Base-by-base conservation (phyloP, 2,888 invertebrate genomes). In the Tolmerus cingulatus region DNA sequence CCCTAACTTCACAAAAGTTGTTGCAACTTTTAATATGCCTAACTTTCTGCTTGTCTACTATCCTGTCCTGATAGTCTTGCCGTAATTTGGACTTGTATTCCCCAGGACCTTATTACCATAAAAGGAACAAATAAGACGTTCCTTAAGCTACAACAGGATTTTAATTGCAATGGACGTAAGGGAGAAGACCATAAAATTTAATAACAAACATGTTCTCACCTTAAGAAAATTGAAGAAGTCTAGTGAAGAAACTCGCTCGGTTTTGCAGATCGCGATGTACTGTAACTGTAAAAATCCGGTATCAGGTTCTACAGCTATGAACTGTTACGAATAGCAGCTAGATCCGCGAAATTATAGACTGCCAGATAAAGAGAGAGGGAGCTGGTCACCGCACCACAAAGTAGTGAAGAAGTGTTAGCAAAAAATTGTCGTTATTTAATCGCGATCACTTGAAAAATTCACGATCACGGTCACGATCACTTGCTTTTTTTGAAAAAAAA, bases 241-340 rank as follows among this genome's bases (percentile, higher is more conserved):
- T 34, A 30, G n/a, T 81, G 27, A 51, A 81, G 81, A 46, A 81
- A 51, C 51, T 51, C 23, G 81, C 81, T 78, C 30, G 81, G 51
- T 40, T 79, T 40, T 66, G 46, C 43, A 46, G 40, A 74, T 37
- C n/a, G 37, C 30, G 14, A n/a, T 66, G 84, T 23, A 74, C 16
- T 79, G 66, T 84, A 84, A 84, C 84, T 84, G 84, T 84, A 84
- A 84, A 84, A 84, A 84, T 84, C 84, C 66, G 30, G 66, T 84
- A 84, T 84, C 84, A 40, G 84, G 84, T 84, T 84, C 84, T 84
- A 40, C 84, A 74, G 23, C 84, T 84, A 84, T 84, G 19, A 66
- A 66, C 84, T 84, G 84, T 84, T 84, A 84, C 74, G 66, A 66
- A 84, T 84, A 55, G 66, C 34, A 66, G 40, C 84, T 14, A 23